Evolutionary conservation across 2,888 invertebrate species (phyloP).

Genomic region (Lymantria monacha): DNA sequence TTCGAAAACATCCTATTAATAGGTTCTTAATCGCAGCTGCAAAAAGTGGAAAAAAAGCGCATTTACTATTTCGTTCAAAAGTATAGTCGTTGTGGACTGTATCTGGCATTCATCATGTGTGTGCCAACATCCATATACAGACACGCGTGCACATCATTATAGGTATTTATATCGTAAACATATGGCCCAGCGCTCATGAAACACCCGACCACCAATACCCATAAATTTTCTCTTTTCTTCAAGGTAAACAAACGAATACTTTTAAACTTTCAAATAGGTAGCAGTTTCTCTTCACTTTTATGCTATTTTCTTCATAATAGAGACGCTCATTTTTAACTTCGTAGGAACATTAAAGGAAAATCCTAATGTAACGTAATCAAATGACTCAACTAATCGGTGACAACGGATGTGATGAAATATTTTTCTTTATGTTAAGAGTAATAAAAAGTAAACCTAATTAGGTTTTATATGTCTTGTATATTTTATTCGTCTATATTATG

Average conservation of each 20-base stretch:
- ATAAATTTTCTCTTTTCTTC: conserved; percentile 39
- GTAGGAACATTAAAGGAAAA: too few relatives aligned
- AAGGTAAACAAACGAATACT: conserved; percentile 21
- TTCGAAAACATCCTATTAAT: conserved; percentile 23
- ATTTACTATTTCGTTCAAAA: conserved; percentile 14
- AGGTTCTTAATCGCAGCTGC: conserved; percentile 16
- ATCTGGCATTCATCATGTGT: conserved; percentile 63
- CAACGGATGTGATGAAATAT: too few relatives aligned
- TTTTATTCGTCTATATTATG: too few relatives aligned
- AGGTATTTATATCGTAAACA: conserved; percentile 74
- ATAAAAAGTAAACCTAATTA: too few relatives aligned
- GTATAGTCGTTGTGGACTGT: conserved; percentile 59
- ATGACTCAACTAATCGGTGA: too few relatives aligned
- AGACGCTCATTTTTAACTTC: background rate
- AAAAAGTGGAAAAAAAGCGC: conserved; percentile 5
- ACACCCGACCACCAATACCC: conserved; percentile 47
- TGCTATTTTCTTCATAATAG: background rate
- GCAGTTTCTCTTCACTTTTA: background rate
- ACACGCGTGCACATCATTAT: conserved; percentile 40
- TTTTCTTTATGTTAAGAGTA: too few relatives aligned
- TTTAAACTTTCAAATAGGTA: conserved; percentile 8
- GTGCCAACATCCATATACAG: conserved; percentile 45
- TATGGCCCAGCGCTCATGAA: conserved; percentile 61
- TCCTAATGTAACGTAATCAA: too few relatives aligned
- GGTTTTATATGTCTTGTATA: too few relatives aligned